phyloP scores from a whole-genome alignment of 2,113 vertebrate genomes.

The Garra rufa region DNA sequence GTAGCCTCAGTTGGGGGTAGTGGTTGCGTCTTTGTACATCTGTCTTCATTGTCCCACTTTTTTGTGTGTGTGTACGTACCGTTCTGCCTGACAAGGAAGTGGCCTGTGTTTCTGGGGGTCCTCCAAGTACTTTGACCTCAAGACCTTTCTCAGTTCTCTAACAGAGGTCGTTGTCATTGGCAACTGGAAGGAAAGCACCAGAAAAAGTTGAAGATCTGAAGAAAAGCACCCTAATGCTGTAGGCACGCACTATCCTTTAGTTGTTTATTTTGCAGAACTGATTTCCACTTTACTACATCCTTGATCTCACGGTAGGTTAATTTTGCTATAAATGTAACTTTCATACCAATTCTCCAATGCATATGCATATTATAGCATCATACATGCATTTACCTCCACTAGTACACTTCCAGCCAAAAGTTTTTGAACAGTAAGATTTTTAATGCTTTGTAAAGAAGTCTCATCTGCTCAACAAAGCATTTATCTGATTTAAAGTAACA shows the following conservation, averaged over 20 bases:
- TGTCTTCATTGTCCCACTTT: conserved; percentile 13
- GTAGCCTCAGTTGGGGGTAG: conserved; percentile 41
- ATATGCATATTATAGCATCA: background rate
- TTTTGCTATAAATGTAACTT: background rate
- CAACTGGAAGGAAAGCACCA: conserved; percentile 53
- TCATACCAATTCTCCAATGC: background rate
- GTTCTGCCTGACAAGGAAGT: conserved; percentile 82
- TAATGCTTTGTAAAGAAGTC: too few species aligned
- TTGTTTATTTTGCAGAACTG: background rate
- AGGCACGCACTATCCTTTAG: background rate
- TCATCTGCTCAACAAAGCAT: too few species aligned
- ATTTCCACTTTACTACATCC: background rate
- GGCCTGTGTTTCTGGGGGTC: conserved; percentile 70
- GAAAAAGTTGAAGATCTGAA: background rate
- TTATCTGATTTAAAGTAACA: too few species aligned
- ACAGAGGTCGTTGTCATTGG: conserved; percentile 81
- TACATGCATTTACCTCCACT: background rate
- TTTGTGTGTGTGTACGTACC: conserved; percentile 62
- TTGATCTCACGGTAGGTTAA: background rate
- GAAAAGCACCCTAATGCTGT: background rate
- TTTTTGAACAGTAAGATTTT: too few species aligned
- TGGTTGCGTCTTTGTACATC: conserved; percentile 27
- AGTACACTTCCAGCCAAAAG: too few species aligned
- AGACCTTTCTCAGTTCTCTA: conserved; percentile 80
- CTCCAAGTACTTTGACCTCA: conserved; percentile 79